Evolutionary conservation across 2,888 invertebrate species (phyloP), one percentile per base, ranked within the genome.

Genomic region (Lingula anatina): DNA sequence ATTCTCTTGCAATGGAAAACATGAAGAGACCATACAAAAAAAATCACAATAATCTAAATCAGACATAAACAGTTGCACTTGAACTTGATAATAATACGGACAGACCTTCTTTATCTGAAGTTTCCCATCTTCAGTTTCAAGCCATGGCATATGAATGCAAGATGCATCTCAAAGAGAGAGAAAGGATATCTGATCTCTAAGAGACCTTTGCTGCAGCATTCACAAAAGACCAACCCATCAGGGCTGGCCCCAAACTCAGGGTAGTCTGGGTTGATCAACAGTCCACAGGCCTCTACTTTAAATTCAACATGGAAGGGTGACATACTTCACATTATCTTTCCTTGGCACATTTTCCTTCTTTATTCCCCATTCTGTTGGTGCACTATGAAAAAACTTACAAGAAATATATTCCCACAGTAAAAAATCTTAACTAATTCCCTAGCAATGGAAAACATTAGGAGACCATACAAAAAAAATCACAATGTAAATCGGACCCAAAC

Each of bases 161-260:
- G n/a, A n/a, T n/a, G n/a, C n/a, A n/a, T n/a, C n/a, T n/a, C n/a
- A n/a, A 1, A 47, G 31, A 9, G 3, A 12, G 12, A 25, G 4
- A 45, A 50, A 1, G 53, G 53, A 44, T 54, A 54, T 39, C 53
- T 57, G 7, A 55, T 49, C 26, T 55, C 53, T n/a, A 53, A 4
- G 24, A 42, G 44, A 1, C 46, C 50, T 28, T 44, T 18, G 4
- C 53, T 54, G 46, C 54, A 57, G 39, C 54, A 55, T 9, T 51
- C 50, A 39, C 54, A 54, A 2, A 44, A 41, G 15, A 52, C 42
- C 7, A 42, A 20, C 20, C 53, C 52, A 48, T 55, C 55, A 36
- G 53, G 55, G 35, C 53, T 53, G 26, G 55, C 54, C 9, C 53
- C 50, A 46, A 53, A 50, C 25, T 45, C 20, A 9, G 48, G 47